Conservation (phyloP, 2,113 vertebrate species). For the Nycticryphes semicollaris region DNA sequence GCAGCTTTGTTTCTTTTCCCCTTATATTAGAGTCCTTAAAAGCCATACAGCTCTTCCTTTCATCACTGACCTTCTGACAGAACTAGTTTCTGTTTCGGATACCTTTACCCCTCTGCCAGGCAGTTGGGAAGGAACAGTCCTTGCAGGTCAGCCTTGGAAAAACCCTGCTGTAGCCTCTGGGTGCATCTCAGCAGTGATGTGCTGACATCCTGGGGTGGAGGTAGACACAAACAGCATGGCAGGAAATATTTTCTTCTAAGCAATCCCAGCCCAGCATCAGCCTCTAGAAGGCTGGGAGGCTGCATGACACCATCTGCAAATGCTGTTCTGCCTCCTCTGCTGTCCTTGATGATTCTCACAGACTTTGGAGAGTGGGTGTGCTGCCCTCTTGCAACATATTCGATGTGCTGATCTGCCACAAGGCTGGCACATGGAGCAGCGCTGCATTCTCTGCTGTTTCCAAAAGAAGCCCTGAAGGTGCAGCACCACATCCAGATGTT, state of each 20-base stretch:
- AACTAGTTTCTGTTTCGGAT: neutral
- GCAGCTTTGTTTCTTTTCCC: neutral
- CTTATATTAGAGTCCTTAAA: neutral
- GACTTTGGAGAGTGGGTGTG: neutral
- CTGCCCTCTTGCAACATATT: conserved; percentile 16
- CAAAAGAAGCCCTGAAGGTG: conserved; percentile 7
- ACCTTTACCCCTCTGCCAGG: neutral
- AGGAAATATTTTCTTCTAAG: conserved; percentile 3
- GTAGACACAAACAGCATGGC: neutral
- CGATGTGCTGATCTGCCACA: neutral
- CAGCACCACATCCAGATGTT: neutral
- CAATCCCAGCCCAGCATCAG: neutral
- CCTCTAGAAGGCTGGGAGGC: neutral
- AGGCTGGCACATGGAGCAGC: conserved; percentile 10
- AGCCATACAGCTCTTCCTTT: neutral
- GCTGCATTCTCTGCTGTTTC: neutral
- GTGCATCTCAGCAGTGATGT: neutral
- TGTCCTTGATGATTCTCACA: neutral
- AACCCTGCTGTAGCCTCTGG: neutral
- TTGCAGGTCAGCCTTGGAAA: neutral
- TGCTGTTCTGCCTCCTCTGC: neutral
- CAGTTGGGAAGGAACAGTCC: neutral
- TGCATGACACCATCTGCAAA: neutral
- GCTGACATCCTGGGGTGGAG: neutral
- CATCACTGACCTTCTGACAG: neutral